phyloP scores from a whole-genome alignment of 1,140 invertebrate genomes.

The Rhyzopertha dominica region DNA sequence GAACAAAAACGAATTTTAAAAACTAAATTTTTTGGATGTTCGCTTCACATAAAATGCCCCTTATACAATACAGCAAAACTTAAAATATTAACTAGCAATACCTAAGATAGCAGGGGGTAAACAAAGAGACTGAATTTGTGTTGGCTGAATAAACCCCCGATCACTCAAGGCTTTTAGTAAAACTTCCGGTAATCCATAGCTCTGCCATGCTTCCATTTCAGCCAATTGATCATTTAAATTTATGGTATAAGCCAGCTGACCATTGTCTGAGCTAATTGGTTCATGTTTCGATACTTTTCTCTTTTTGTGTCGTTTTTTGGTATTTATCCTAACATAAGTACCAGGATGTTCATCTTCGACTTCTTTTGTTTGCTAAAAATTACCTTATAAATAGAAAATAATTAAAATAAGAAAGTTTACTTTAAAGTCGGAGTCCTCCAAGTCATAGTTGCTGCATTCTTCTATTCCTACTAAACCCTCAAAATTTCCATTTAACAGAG shows the following conservation, averaged over 20 bases:
- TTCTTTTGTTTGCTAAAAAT: conserved; percentile 10
- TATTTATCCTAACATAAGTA: conserved; percentile 3
- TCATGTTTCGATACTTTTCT: conserved; percentile 12
- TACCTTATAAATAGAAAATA: not conserved
- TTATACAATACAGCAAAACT: too few relatives aligned
- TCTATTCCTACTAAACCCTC: conserved; percentile 59
- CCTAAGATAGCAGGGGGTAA: conserved; percentile 82
- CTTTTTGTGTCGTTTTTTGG: conserved; percentile 8
- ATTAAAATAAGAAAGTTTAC: conserved; percentile 20
- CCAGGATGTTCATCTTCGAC: not conserved
- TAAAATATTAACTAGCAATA: too few relatives aligned
- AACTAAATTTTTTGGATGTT: too few relatives aligned
- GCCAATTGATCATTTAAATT: conserved; percentile 32
- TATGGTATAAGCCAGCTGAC: conserved; percentile 1
- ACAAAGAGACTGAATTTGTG: conserved; percentile 72
- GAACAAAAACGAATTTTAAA: too few relatives aligned
- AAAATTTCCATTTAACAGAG: conserved; percentile 45
- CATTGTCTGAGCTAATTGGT: conserved; percentile 2
- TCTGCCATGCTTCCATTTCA: conserved; percentile 65
- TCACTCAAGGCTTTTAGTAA: conserved; percentile 72
- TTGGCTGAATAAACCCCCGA: conserved; percentile 74
- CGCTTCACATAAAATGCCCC: too few relatives aligned
- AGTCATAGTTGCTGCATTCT: conserved; percentile 56
- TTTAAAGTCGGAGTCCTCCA: conserved; percentile 42
- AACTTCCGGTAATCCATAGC: conserved; percentile 60